A percentile compares a stretch with the other conserved stretches of the same genome.
Evolutionary conservation across 2,888 invertebrate species (phyloP).

Genomic region (Drosophila vallismaia): DNA sequence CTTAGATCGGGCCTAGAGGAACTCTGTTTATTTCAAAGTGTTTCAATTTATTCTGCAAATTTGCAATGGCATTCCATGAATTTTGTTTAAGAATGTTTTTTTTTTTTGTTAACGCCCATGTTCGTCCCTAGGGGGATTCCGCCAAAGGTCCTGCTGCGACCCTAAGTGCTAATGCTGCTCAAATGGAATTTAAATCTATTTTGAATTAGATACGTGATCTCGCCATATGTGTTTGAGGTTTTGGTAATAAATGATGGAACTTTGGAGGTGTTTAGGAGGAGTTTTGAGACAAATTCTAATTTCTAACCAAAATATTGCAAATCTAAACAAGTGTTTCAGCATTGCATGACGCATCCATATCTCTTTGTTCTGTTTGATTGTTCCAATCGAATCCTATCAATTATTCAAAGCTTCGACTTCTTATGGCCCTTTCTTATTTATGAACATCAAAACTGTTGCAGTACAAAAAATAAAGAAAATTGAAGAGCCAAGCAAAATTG

Average conservation of each 20-base stretch:
- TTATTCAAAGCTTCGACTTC: conserved; percentile 71
- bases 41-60: conserved; percentile 18
- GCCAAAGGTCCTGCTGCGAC: conserved; percentile 52
- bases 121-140: conserved; percentile 55
- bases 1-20: not conserved
- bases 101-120: conserved; percentile 51
- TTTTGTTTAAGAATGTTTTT: conserved; percentile 67
- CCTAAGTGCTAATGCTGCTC: conserved; percentile 71
- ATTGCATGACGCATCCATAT: conserved; percentile 58
- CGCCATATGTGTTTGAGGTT: conserved; percentile 54
- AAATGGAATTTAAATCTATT: conserved; percentile 79
- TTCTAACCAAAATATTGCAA: too few relatives aligned
- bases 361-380: conserved; percentile 49
- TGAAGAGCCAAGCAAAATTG: conserved; percentile 53
- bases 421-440: conserved; percentile 60
- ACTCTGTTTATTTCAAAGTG: conserved; percentile 29
- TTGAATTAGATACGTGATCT: conserved; percentile 64
- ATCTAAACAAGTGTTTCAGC: too few relatives aligned
- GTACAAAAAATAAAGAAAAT: conserved; percentile 25
- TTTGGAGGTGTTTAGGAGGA: conserved; percentile 1
- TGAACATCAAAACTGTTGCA: conserved; percentile 61
- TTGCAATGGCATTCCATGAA: conserved; percentile 35
- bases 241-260: not conserved
- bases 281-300: conserved; percentile 20
- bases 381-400: conserved; percentile 56